Percentiles rank a stretch among this genome's conserved stretches.
phyloP scores from a whole-genome alignment of 2,888 invertebrate species.

The Phyllotreta striolata region DNA sequence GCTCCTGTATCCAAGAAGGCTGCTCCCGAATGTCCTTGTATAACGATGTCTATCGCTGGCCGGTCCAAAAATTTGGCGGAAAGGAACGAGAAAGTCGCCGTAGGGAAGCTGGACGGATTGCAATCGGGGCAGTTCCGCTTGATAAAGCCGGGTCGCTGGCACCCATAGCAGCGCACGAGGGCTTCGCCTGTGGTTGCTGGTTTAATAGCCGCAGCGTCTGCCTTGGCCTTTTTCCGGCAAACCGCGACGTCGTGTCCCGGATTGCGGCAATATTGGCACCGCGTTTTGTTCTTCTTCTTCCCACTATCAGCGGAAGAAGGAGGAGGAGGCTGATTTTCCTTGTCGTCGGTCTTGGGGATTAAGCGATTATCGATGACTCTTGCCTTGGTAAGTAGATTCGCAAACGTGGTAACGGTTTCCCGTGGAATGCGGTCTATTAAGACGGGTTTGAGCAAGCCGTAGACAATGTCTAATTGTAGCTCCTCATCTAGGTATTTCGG shows the following conservation, averaged over 20 bases:
- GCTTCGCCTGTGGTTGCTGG: too few species aligned
- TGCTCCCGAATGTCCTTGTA: too few species aligned
- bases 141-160: too few species aligned
- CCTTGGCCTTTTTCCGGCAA: conserved; percentile 10
- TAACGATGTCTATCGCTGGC: too few species aligned
- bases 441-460: conserved; percentile 29
- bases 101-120: too few species aligned
- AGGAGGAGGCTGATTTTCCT: neutral
- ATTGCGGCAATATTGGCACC: conserved; percentile 24
- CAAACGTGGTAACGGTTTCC: conserved; percentile 13
- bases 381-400: conserved; percentile 19
- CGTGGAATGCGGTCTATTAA: conserved; percentile 13
- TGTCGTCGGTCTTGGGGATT: neutral
- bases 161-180: too few species aligned
- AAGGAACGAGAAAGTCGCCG: too few species aligned
- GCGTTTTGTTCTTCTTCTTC: neutral
- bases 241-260: conserved; percentile 16
- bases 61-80: too few species aligned
- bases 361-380: conserved; percentile 7
- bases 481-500: conserved; percentile 37
- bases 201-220: too few species aligned
- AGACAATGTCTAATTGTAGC: conserved; percentile 41
- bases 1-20: too few species aligned
- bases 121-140: too few species aligned
- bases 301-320: neutral